These are phyloP conservation scores for Frieseomelitta varia DNA, from an alignment of 1,140 invertebrate species.

Conservation along the genomic window DNA sequence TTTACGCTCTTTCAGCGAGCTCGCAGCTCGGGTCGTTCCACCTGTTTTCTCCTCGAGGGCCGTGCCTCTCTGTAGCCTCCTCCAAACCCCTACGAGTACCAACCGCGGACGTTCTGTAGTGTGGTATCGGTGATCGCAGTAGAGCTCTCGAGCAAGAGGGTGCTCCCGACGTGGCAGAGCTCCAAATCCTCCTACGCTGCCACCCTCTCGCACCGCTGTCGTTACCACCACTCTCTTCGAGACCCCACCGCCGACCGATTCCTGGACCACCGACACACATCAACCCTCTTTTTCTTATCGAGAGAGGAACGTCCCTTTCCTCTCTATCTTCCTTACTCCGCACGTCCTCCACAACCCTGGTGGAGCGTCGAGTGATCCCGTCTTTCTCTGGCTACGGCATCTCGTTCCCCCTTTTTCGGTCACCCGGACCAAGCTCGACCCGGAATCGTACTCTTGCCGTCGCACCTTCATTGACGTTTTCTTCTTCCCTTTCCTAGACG, in stretches of 20 bases:
- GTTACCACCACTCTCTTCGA: slow-evolving; percentile 41
- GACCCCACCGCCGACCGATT: not conserved
- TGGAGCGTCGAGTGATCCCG: too few relatives aligned
- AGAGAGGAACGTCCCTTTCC: slow-evolving; percentile 33
- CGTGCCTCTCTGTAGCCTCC: slow-evolving; percentile 65
- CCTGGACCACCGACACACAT: slow-evolving; percentile 32
- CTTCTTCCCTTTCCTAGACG: not conserved
- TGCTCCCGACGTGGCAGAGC: slow-evolving; percentile 78
- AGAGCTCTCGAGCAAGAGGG: slow-evolving; percentile 79
- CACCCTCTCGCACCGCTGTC: slow-evolving; percentile 50
- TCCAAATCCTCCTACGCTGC: slow-evolving; percentile 77
- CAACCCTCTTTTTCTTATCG: slow-evolving; percentile 38
- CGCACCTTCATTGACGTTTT: slow-evolving; percentile 42
- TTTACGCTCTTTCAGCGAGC: slow-evolving; percentile 72
- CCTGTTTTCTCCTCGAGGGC: slow-evolving; percentile 72
- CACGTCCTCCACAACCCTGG: not conserved
- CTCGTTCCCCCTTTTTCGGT: slow-evolving; percentile 14
- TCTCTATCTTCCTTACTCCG: slow-evolving; percentile 5
- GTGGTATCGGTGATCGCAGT: slow-evolving; percentile 81
- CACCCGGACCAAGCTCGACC: slow-evolving; percentile 47
- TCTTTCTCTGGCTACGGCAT: not conserved
- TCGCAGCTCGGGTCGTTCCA: slow-evolving; percentile 66
- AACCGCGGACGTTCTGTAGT: slow-evolving; percentile 72
- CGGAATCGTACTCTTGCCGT: slow-evolving; percentile 28
- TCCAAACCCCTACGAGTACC: slow-evolving; percentile 70